A percentile compares a stretch with the other conserved stretches of the same genome.
Conservation (phyloP, 2,797 vertebrate species). For the Ctenopoma multispine region DNA sequence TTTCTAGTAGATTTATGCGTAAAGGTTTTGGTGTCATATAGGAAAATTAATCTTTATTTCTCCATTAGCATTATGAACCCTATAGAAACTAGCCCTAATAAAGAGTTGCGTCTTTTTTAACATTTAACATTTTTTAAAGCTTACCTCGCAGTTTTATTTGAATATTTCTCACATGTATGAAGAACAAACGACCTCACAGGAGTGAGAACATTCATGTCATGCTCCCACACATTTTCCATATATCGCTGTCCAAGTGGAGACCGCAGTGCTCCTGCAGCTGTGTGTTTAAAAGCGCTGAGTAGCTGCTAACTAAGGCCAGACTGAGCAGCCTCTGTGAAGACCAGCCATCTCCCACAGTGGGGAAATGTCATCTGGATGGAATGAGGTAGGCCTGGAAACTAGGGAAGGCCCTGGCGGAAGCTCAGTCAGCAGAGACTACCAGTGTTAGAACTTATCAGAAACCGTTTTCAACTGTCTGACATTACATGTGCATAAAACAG, state of each 20-base stretch:
- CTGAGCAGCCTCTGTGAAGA: slow-evolving; percentile 64
- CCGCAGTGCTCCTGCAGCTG: slow-evolving; percentile 69
- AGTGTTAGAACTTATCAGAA: slow-evolving; percentile 12
- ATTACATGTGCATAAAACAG: slow-evolving; percentile 9
- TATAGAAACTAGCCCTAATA: neutral
- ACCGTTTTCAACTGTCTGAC: slow-evolving; percentile 14
- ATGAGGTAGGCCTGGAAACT: slow-evolving; percentile 46
- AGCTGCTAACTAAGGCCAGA: slow-evolving; percentile 71
- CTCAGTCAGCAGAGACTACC: slow-evolving; percentile 23
- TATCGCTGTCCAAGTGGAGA: slow-evolving; percentile 41
- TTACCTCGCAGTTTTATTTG: slow-evolving; percentile 13
- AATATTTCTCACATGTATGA: slow-evolving; percentile 8
- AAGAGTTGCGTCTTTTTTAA: neutral
- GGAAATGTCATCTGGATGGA: slow-evolving; percentile 64
- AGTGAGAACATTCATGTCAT: slow-evolving; percentile 48
- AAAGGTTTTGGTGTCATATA: neutral
- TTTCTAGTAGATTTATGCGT: neutral
- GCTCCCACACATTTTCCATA: slow-evolving; percentile 74
- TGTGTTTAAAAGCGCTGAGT: slow-evolving; percentile 63
- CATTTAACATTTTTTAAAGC: slow-evolving; percentile 4
- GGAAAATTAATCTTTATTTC: neutral
- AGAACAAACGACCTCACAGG: slow-evolving; percentile 28
- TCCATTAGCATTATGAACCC: neutral
- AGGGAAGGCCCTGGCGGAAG: slow-evolving; percentile 31
- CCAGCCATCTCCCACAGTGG: slow-evolving; percentile 65